A percentile compares a stretch with the other conserved stretches of the same genome.
phyloP scores from a whole-genome alignment of 2,888 invertebrate genomes.

The Copidosoma aretas region DNA sequence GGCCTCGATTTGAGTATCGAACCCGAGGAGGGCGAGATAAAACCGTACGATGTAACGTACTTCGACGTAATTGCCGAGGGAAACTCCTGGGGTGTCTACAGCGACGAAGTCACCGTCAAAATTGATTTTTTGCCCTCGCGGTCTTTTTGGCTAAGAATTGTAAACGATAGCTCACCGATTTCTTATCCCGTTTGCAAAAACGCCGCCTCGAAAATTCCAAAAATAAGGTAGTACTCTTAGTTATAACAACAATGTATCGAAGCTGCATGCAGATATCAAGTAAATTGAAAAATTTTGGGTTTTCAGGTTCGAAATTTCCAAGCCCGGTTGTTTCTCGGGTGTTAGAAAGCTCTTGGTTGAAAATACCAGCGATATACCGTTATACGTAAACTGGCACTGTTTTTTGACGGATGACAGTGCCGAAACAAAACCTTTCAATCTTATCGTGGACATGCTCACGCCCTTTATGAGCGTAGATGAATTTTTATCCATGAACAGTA shows the following conservation, averaged over 20 bases:
- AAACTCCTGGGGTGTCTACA: conserved; percentile 63
- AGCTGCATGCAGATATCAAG: conserved; percentile 4
- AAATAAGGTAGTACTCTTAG: conserved; percentile 18
- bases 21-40: conserved; percentile 47
- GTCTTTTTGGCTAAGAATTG: conserved; percentile 56
- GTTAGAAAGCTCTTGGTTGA: conserved; percentile 48
- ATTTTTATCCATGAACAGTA: conserved; percentile 11
- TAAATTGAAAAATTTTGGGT: neutral
- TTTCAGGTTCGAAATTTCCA: conserved; percentile 27
- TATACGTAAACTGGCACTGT: conserved; percentile 54
- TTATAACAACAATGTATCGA: no score
- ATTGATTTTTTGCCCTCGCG: conserved; percentile 58
- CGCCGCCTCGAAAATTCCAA: conserved; percentile 36
- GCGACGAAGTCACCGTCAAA: conserved; percentile 61
- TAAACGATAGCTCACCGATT: conserved; percentile 59
- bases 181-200: conserved; percentile 58
- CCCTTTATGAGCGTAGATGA: conserved; percentile 39
- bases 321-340: neutral
- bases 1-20: conserved; percentile 58
- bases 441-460: conserved; percentile 46
- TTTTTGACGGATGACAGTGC: conserved; percentile 44
- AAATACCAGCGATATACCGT: conserved; percentile 52
- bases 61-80: conserved; percentile 61
- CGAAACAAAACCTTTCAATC: conserved; percentile 46
- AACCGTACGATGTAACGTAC: conserved; percentile 47